These are phyloP conservation scores for Lasiurus borealis DNA, from an alignment of 2,113 vertebrate species.

Conservation along the genomic window DNA sequence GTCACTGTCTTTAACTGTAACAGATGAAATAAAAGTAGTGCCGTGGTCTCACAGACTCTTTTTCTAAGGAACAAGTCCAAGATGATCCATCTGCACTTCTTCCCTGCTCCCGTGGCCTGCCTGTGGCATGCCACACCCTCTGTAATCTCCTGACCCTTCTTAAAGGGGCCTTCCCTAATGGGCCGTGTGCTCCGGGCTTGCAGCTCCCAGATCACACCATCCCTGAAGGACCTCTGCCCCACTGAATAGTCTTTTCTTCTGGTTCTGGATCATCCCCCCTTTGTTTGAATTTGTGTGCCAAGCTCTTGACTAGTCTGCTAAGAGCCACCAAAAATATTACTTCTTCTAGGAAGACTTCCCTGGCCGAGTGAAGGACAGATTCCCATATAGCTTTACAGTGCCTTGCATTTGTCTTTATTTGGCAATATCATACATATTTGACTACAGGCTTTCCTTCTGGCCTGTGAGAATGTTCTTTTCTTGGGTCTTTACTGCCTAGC, in stretches of 20 bases:
- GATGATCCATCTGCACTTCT: neutral
- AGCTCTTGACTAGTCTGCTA: slow-evolving; percentile 9
- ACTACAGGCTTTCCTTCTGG: neutral
- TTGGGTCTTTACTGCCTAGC: neutral
- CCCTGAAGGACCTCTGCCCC: neutral
- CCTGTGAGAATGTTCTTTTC: neutral
- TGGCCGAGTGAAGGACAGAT: neutral
- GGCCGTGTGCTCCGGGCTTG: neutral
- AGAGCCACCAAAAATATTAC: slow-evolving; percentile 14
- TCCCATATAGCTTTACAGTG: neutral
- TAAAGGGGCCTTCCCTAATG: neutral
- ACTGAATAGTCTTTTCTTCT: no score
- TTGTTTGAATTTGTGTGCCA: neutral
- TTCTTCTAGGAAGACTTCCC: neutral
- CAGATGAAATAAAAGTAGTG: neutral
- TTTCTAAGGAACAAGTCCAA: slow-evolving; percentile 12
- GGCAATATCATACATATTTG: neutral
- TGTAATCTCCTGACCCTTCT: neutral
- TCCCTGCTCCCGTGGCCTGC: neutral
- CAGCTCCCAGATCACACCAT: neutral
- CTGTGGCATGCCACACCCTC: neutral
- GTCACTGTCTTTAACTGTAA: neutral
- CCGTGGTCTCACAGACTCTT: neutral
- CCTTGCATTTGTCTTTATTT: neutral
- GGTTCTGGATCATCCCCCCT: neutral